A percentile compares a stretch with the other conserved stretches of the same genome.
These are phyloP conservation scores for Autographa pulchrina DNA, from an alignment of 2,888 invertebrate species.

Conservation along the genomic window DNA sequence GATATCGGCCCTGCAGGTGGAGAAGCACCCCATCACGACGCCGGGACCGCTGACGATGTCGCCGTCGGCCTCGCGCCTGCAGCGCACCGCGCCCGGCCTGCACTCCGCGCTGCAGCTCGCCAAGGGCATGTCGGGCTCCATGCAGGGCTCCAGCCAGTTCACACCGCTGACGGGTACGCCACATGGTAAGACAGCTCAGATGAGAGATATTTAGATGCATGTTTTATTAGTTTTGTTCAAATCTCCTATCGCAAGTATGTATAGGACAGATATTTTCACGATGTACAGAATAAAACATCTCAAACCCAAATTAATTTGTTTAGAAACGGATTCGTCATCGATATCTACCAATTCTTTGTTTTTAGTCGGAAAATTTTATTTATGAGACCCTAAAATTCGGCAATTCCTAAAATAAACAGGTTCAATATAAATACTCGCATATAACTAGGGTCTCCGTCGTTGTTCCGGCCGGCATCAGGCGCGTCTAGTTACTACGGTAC, in stretches of 20 bases:
- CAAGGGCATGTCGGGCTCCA: conserved; percentile 83
- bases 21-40: conserved; percentile 96
- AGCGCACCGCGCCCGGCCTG: conserved; percentile 84
- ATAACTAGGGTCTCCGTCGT: conserved; percentile 88
- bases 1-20: conserved; percentile 97
- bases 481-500: conserved; percentile 90
- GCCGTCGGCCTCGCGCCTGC: conserved; percentile 89
- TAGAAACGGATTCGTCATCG: too few species aligned
- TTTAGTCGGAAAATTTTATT: too few species aligned
- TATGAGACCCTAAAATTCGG: too few species aligned
- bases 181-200: conserved; percentile 69
- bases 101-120: conserved; percentile 88
- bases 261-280: too few species aligned
- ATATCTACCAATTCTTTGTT: too few species aligned
- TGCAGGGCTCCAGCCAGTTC: conserved; percentile 90
- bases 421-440: background rate
- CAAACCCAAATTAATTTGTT: too few species aligned
- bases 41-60: conserved; percentile 95
- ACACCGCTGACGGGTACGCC: conserved; percentile 91
- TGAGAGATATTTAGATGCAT: background rate
- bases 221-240: too few species aligned
- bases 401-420: too few species aligned
- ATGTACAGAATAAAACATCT: too few species aligned
- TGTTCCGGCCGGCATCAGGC: conserved; percentile 90
- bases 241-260: too few species aligned